phyloP scores from a whole-genome alignment of 2,888 invertebrate genomes.

The Torymus texanus region DNA sequence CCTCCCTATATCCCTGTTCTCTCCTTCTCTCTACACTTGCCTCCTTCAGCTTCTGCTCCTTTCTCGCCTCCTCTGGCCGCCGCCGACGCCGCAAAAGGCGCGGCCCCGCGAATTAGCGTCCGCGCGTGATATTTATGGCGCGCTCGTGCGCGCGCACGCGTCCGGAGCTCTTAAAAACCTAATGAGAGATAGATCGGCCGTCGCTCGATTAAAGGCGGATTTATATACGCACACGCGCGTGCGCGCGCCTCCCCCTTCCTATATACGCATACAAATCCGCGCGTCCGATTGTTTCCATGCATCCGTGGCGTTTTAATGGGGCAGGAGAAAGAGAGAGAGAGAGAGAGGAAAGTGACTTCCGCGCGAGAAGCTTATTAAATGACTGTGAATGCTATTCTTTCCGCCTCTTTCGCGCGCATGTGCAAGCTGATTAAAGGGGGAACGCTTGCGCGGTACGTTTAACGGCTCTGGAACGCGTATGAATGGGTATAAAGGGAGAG shows the following conservation, averaged over 20 bases:
- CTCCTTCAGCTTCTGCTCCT: background rate
- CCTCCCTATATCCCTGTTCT: background rate
- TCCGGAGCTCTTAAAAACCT: slow-evolving; percentile 51
- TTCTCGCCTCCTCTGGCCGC: background rate
- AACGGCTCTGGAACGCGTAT: background rate
- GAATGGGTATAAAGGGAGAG: too few relatives aligned
- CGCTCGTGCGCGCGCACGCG: background rate
- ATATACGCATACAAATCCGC: slow-evolving; percentile 14
- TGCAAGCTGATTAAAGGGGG: slow-evolving; percentile 43
- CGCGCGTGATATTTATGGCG: slow-evolving; percentile 48
- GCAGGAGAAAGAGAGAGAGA: background rate
- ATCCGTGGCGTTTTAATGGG: slow-evolving; percentile 36
- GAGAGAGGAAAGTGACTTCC: background rate
- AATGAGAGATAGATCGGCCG: slow-evolving; percentile 54
- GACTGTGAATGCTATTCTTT: slow-evolving; percentile 28
- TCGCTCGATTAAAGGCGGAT: slow-evolving; percentile 35
- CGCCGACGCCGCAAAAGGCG: slow-evolving; percentile 37
- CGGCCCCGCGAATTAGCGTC: slow-evolving; percentile 51
- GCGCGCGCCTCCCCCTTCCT: background rate
- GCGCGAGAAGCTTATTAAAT: slow-evolving; percentile 32
- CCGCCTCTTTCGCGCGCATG: slow-evolving; percentile 7
- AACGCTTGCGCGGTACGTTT: background rate
- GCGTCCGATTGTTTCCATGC: slow-evolving; percentile 47
- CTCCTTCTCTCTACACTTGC: background rate
- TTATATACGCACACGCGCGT: slow-evolving; percentile 23